Conservation (phyloP, 2,797 vertebrate species). For the Eulemur albifrons region DNA sequence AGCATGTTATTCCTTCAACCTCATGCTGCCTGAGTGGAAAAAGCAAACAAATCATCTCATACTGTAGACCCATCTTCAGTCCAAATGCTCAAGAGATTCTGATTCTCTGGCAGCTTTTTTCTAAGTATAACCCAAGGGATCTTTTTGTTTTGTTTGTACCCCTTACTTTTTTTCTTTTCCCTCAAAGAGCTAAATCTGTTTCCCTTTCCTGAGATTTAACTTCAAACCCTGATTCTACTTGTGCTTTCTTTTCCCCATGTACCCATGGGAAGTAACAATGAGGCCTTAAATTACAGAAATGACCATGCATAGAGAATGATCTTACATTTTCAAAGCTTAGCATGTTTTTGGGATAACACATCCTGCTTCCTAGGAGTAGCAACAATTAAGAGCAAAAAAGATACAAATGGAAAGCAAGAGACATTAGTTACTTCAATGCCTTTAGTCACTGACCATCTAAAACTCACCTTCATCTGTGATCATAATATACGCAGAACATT, state of each 20-base stretch:
- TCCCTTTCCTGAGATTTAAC: not conserved
- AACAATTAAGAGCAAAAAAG: conserved; percentile 26
- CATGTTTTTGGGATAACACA: not conserved
- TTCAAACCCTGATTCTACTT: not conserved
- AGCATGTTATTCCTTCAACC: not conserved
- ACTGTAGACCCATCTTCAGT: not conserved
- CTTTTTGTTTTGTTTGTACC: not conserved
- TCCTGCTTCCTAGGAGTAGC: not conserved
- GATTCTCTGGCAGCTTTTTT: not conserved
- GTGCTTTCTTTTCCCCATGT: not conserved
- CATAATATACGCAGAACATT: conserved; percentile 18
- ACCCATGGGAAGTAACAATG: not conserved
- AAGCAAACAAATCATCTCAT: not conserved
- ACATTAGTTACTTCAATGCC: not conserved
- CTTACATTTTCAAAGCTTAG: conserved; percentile 18
- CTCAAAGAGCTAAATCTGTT: not conserved
- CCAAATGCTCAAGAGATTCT: not conserved
- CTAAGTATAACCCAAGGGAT: not conserved
- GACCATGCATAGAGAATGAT: not conserved
- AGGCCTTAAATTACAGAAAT: not conserved
- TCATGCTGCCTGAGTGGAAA: not conserved
- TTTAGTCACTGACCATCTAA: conserved; percentile 42
- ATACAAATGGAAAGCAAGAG: not conserved
- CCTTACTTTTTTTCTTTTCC: not conserved
- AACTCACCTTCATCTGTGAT: conserved; percentile 56